Evolutionary conservation across 2,113 vertebrate species (phyloP).

Genomic region (Columbina picui): DNA sequence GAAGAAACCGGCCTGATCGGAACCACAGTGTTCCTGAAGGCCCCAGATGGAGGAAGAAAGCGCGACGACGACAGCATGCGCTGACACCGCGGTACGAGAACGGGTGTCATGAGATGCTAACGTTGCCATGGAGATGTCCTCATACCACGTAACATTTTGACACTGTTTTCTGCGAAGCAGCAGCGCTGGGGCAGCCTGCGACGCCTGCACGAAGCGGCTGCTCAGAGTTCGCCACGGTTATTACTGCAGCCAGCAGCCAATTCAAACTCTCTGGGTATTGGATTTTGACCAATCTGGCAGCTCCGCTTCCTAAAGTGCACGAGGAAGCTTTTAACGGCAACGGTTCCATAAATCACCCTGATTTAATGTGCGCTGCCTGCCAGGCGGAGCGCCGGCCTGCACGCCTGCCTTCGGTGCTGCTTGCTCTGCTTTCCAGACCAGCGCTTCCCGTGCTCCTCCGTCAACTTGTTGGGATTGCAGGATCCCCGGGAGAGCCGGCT

Average conservation of each 20-base stretch:
- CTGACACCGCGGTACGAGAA: background rate
- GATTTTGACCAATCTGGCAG: constrained; percentile 43
- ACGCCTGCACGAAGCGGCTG: background rate
- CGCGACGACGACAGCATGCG: background rate
- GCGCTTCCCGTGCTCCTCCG: accelerated
- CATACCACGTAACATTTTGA: constrained; percentile 35
- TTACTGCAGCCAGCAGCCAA: constrained; percentile 7
- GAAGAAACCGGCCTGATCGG: background rate
- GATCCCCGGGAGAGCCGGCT: background rate
- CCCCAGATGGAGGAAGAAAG: constrained; percentile 24
- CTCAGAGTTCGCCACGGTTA: background rate
- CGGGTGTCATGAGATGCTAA: constrained; percentile 46
- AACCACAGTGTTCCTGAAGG: background rate
- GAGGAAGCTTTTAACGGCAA: constrained; percentile 41
- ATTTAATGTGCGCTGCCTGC: background rate
- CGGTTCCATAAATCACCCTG: constrained; percentile 28
- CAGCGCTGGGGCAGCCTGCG: constrained; percentile 8
- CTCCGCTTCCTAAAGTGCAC: background rate
- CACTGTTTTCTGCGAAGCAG: constrained; percentile 32
- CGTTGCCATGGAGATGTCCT: constrained; percentile 70
- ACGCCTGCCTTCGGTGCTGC: background rate
- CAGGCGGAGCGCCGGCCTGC: background rate
- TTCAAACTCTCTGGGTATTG: constrained; percentile 16
- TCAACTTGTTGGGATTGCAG: accelerated
- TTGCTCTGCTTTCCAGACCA: background rate